phyloP scores from a whole-genome alignment of 2,888 invertebrate genomes.

The Epinotia ramella region DNA sequence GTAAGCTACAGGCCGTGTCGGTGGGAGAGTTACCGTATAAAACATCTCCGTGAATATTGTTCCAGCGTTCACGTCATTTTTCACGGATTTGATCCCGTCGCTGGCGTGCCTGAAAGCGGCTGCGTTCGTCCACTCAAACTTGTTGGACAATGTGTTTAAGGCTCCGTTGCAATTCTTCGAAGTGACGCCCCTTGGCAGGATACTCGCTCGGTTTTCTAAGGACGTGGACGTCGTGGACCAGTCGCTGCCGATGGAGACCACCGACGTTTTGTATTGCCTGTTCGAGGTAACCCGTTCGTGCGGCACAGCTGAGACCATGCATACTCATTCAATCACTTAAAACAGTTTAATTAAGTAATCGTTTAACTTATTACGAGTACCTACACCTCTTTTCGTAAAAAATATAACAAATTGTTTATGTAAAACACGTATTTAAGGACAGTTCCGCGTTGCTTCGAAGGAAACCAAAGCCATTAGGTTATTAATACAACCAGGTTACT shows the following conservation, averaged over 20 bases:
- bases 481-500: too few relatives aligned
- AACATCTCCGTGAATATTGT: constrained; percentile 70
- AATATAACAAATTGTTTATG: neutral
- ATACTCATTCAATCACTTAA: neutral
- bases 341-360: neutral
- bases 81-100: constrained; percentile 88
- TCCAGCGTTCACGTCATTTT: constrained; percentile 89
- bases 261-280: constrained; percentile 89
- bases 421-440: neutral
- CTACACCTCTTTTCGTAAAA: neutral
- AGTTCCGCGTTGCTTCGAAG: neutral
- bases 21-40: constrained; percentile 15
- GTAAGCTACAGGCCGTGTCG: constrained; percentile 18
- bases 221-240: constrained; percentile 90
- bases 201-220: constrained; percentile 90
- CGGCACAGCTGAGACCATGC: neutral
- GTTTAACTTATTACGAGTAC: neutral
- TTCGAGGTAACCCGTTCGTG: constrained; percentile 87
- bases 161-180: constrained; percentile 92
- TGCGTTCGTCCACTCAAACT: constrained; percentile 82
- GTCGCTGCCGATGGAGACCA: constrained; percentile 87
- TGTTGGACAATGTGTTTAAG: constrained; percentile 87
- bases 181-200: constrained; percentile 90
- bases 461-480: neutral
- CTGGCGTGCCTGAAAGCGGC: constrained; percentile 90